Evolutionary conservation across 2,888 invertebrate species (phyloP).

Genomic region (Halictus quadricinctus): DNA sequence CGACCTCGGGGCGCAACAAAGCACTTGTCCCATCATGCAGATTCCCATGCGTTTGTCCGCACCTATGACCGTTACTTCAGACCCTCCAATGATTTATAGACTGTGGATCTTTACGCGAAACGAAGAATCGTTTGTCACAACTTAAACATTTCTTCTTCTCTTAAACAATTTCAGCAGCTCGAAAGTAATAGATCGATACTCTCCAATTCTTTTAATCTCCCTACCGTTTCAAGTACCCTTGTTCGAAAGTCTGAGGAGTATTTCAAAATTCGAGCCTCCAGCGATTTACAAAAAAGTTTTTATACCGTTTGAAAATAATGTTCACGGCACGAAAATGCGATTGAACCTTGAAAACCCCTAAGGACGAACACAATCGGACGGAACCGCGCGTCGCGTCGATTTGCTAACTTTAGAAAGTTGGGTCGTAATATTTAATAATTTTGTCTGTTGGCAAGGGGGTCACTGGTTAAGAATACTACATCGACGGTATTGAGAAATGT

Average conservation of each 20-base stretch:
- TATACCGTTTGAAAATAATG: neutral
- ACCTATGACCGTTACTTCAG: too few relatives aligned
- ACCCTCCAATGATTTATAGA: too few relatives aligned
- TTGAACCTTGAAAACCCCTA: neutral
- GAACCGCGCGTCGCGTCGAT: neutral
- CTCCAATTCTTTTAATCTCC: too few relatives aligned
- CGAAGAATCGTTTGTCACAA: too few relatives aligned
- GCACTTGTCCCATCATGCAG: neutral
- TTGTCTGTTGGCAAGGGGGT: neutral
- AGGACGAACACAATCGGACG: neutral
- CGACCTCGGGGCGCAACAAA: constrained; percentile 3
- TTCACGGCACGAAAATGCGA: neutral
- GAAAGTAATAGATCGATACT: too few relatives aligned
- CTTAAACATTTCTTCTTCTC: too few relatives aligned
- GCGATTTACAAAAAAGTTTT: neutral
- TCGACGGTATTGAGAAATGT: neutral
- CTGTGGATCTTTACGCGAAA: too few relatives aligned
- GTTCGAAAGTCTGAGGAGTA: neutral
- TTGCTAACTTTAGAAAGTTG: neutral
- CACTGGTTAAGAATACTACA: constrained; percentile 1
- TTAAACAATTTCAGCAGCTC: too few relatives aligned
- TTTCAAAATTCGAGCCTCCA: neutral
- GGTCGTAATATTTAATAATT: neutral
- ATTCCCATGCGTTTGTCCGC: neutral
- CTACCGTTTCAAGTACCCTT: too few relatives aligned